Evolutionary conservation across 2,797 vertebrate genomes (phyloP).

Genomic region (Nyctibius grandis): DNA sequence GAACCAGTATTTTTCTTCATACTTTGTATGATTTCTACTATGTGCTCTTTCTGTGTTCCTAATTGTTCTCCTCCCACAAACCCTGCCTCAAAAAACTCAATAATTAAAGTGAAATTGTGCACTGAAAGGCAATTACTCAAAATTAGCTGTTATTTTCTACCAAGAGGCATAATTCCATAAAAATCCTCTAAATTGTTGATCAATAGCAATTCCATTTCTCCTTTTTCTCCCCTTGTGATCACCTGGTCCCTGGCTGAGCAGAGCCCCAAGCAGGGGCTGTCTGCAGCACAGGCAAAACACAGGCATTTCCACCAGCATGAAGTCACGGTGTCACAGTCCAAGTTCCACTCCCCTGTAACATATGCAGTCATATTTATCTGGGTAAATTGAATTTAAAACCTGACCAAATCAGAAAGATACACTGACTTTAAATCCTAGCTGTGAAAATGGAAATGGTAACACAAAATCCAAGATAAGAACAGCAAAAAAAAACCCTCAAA

Average conservation of each 20-base stretch:
- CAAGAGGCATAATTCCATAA: background rate
- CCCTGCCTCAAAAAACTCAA: background rate
- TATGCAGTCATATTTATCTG: background rate
- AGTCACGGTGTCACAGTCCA: background rate
- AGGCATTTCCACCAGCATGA: background rate
- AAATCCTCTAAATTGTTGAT: background rate
- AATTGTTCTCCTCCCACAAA: background rate
- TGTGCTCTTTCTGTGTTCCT: background rate
- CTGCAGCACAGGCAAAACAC: background rate
- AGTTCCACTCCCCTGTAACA: background rate
- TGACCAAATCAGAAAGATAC: background rate
- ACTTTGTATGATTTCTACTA: background rate
- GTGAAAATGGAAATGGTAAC: background rate
- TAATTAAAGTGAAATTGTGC: background rate
- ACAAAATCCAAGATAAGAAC: background rate
- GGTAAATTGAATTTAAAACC: background rate
- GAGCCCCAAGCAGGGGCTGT: background rate
- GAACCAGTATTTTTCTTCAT: background rate
- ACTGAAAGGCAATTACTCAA: constrained; percentile 34
- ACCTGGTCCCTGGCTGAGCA: background rate
- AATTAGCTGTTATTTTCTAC: constrained; percentile 8
- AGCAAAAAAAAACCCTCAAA: rapidly evolving
- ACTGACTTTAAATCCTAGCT: background rate
- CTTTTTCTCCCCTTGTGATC: background rate
- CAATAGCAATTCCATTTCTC: background rate